A percentile compares a stretch with the other conserved stretches of the same genome.
phyloP scores from a whole-genome alignment of 1,140 invertebrate genomes.

The Ostrea edulis region DNA sequence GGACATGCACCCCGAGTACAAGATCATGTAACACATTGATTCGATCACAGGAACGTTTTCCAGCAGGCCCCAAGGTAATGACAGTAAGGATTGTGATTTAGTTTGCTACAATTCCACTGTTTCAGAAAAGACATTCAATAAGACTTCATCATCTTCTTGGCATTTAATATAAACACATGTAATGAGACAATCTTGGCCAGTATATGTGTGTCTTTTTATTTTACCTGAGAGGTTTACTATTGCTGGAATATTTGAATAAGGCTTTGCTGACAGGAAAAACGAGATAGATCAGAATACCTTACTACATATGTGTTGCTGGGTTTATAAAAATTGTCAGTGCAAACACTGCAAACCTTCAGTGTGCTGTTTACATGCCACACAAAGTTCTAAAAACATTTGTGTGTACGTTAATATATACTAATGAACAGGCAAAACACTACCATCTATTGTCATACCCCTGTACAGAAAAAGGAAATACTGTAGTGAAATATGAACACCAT shows the following conservation, averaged over 20 bases:
- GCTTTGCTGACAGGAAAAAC: slow-evolving; percentile 10
- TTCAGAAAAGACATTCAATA: no score
- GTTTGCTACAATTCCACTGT: no score
- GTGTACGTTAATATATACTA: not conserved
- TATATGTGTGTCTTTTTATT: not conserved
- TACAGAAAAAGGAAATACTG: not conserved
- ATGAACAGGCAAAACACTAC: not conserved
- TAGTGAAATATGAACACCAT: not conserved
- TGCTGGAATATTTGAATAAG: not conserved
- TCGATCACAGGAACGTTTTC: no score
- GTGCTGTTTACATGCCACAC: not conserved
- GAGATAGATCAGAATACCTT: slow-evolving; percentile 13
- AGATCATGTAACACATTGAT: no score
- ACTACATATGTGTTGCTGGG: not conserved
- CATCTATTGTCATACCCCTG: not conserved
- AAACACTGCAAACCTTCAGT: not conserved
- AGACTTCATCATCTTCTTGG: not conserved
- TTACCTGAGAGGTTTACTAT: not conserved
- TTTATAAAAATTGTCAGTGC: not conserved
- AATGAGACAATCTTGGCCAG: not conserved
- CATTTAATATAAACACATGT: not conserved
- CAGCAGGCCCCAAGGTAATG: no score
- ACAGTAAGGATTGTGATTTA: no score
- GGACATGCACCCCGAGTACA: no score
- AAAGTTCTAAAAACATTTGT: not conserved